These are phyloP conservation scores for Lycophotia porphyrea DNA, from an alignment of 2,888 invertebrate genomes.

Conservation along the genomic window DNA sequence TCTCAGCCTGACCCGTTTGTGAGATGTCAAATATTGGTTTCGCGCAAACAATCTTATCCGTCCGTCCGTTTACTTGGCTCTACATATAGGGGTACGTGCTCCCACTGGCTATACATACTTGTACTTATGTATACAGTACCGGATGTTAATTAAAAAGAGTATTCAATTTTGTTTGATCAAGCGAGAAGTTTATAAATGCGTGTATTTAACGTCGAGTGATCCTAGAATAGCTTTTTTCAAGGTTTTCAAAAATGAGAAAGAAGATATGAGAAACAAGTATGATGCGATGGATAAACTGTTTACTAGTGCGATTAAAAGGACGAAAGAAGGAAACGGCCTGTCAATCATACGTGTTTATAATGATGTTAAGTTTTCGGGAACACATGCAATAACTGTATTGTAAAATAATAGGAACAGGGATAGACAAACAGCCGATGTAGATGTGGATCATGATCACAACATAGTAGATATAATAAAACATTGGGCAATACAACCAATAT, in stretches of 20 bases:
- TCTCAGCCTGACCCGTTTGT: slow-evolving; percentile 85
- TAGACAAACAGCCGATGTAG: neutral
- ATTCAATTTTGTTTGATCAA: slow-evolving; percentile 40
- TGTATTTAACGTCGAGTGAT: slow-evolving; percentile 35
- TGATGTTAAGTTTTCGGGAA: neutral
- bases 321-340: slow-evolving; percentile 8
- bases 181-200: slow-evolving; percentile 34
- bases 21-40: slow-evolving; percentile 86
- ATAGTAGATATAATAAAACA: neutral
- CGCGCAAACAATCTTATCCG: slow-evolving; percentile 86
- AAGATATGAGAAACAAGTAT: slow-evolving; percentile 3
- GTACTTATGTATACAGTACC: slow-evolving; percentile 42
- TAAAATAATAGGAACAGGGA: neutral
- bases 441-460: slow-evolving; percentile 10
- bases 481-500: slow-evolving; percentile 33
- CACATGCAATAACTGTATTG: neutral
- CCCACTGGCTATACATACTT: slow-evolving; percentile 30
- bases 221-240: slow-evolving; percentile 47
- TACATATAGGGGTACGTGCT: slow-evolving; percentile 72
- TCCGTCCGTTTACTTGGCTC: slow-evolving; percentile 82
- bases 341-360: slow-evolving; percentile 14
- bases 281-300: slow-evolving; percentile 17
- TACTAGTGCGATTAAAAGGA: slow-evolving; percentile 10
- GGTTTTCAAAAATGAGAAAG: slow-evolving; percentile 24
- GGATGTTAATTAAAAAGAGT: slow-evolving; percentile 50